Base-by-base conservation (phyloP, 1,140 invertebrate genomes). In the Radopholus similis region DNA sequence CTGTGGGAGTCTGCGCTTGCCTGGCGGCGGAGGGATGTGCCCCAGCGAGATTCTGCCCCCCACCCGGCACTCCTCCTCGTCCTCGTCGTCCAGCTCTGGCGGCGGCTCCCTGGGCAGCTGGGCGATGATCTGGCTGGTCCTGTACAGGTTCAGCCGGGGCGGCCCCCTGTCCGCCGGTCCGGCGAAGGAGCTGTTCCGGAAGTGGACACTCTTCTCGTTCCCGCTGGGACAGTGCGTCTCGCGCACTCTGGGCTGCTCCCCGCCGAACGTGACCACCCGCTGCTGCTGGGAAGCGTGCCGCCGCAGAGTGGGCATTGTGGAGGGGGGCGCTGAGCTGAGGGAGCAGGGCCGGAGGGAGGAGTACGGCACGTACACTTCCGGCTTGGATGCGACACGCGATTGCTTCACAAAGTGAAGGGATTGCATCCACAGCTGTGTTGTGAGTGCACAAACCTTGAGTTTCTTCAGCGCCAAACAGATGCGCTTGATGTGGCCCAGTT, bases 401-500 rank as follows among this genome's bases (percentile, higher is more conserved):
- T n/a, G 38, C 34, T 23, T 21, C 30, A 44, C 34, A 18, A 5
- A 23, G 21, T 60, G 1, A 23, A 11, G 8, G n/a, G 44, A 38
- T 8, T 2, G 13, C 34, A 59, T 3, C 15, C 23, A n/a, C 28
- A 64, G 11, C n/a, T n/a, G n/a, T n/a, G n/a, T n/a, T n/a, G n/a
- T n/a, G n/a, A n/a, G n/a, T n/a, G 28, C 8, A 57, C 38, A 58
- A n/a, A 73, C 74, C 66, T 97, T 96, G 15, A 97, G 89, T 83
- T 93, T 87, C 83, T 97, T 97, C 73, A 97, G 95, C 59, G 94
- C 95, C 73, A 98, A 85, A 74, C 95, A 88, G 71, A 98, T 90
- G 85, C 96, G 94, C 87, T 99, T 99, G 84, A 98, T 95, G 84
- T 98, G 95, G 28, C 95, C 95, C 64, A 88, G 76, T 77, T 86